These are phyloP conservation scores for Epinephelus coioides DNA, from an alignment of 2,797 vertebrate genomes.

Conservation along the genomic window DNA sequence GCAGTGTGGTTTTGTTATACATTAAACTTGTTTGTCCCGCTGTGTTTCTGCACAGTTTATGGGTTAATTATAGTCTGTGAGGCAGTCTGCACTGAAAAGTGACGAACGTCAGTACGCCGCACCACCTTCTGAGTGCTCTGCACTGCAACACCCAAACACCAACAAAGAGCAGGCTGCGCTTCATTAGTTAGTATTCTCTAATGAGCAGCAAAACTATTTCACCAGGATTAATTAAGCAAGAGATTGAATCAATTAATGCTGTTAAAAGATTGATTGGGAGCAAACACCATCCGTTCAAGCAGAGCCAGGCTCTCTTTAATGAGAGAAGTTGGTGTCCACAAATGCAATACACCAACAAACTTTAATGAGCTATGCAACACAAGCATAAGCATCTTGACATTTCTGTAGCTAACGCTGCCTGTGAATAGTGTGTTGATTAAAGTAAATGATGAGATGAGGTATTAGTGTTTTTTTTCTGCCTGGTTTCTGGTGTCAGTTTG, in stretches of 20 bases:
- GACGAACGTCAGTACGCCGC: background rate
- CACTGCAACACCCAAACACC: conserved; percentile 41
- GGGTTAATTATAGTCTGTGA: conserved; percentile 16
- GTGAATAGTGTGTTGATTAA: conserved; percentile 5
- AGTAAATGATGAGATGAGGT: conserved; percentile 12
- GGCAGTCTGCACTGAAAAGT: background rate
- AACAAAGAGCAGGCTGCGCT: conserved; percentile 45
- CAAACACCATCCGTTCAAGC: conserved; percentile 61
- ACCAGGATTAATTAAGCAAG: conserved; percentile 76
- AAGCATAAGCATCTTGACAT: conserved; percentile 15
- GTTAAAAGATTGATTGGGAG: conserved; percentile 77
- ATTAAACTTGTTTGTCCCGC: background rate
- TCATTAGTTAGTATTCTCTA: conserved; percentile 72
- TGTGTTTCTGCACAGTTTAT: background rate
- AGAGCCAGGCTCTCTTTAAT: conserved; percentile 58
- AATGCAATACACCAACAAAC: conserved; percentile 53
- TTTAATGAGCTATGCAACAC: conserved; percentile 64
- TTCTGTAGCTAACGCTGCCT: background rate
- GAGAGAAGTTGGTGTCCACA: conserved; percentile 66
- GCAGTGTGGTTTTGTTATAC: background rate
- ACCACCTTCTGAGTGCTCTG: background rate
- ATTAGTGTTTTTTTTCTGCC: background rate
- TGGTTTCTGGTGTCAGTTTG: conserved; percentile 1
- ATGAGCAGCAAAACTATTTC: conserved; percentile 68
- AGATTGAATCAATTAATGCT: conserved; percentile 80